A percentile compares a stretch with the other conserved stretches of the same genome.
Conservation (phyloP, 2,113 vertebrate species). For the Platysternon megacephalum region DNA sequence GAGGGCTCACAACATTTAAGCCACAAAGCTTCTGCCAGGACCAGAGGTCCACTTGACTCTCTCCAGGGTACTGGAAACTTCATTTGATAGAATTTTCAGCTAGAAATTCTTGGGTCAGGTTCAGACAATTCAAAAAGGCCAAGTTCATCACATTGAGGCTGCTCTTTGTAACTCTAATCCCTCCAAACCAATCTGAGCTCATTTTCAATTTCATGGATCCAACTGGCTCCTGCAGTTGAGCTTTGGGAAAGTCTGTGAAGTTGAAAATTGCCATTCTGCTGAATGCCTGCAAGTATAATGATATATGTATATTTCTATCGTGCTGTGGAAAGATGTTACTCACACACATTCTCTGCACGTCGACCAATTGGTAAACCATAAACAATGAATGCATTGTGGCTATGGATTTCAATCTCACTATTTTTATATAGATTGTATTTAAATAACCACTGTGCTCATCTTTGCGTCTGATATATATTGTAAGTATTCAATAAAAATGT, state of each 20-base stretch:
- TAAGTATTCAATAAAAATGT: constrained; percentile 4
- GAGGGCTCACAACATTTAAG: constrained; percentile 54
- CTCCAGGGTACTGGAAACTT: neutral
- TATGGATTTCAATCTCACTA: neutral
- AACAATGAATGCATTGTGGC: constrained; percentile 22
- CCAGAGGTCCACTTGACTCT: constrained; percentile 36
- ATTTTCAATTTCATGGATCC: constrained; percentile 58
- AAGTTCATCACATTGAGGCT: neutral
- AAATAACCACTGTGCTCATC: neutral
- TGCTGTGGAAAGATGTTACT: neutral
- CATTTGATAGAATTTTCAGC: constrained; percentile 3
- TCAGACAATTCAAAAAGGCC: constrained; percentile 9
- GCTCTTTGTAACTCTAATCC: constrained; percentile 49
- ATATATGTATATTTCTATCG: constrained; percentile 1
- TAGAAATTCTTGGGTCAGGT: constrained; percentile 3
- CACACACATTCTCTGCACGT: neutral
- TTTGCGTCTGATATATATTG: neutral
- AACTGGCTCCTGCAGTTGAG: constrained; percentile 5
- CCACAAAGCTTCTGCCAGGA: constrained; percentile 29
- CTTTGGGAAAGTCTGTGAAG: constrained; percentile 52
- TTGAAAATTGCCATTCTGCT: constrained; percentile 59
- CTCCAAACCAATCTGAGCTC: constrained; percentile 45
- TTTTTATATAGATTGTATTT: neutral
- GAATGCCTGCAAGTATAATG: constrained; percentile 34
- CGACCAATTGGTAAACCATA: neutral